Percentiles rank a stretch among this genome's conserved stretches.
Evolutionary conservation across 2,888 invertebrate species (phyloP).

Genomic region (Stegana nigrithorax): DNA sequence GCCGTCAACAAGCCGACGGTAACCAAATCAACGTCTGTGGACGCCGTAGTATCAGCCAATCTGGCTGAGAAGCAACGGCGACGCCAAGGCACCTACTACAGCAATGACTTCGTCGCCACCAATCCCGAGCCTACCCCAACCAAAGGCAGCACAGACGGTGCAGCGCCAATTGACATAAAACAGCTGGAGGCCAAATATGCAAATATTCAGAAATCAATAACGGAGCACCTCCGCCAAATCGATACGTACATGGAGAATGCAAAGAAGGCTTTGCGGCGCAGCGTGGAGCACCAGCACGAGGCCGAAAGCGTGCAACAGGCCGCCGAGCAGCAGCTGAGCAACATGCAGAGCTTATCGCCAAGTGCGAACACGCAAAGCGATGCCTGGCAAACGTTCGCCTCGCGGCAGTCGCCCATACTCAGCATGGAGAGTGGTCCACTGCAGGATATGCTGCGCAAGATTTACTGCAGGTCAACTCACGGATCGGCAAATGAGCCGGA

Average conservation of each 20-base stretch:
- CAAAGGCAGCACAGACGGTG: slow-evolving; percentile 7
- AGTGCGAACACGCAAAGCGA: slow-evolving; percentile 27
- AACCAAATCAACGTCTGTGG: slow-evolving; percentile 19
- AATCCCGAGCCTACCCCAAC: slow-evolving; percentile 21
- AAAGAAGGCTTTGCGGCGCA: slow-evolving; percentile 60
- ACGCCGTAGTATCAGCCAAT: background rate
- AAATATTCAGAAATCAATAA: slow-evolving; percentile 65
- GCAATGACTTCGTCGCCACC: too few species aligned
- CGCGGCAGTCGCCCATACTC: slow-evolving; percentile 44
- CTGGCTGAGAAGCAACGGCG: too few species aligned
- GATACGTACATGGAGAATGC: slow-evolving; percentile 66
- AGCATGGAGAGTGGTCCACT: slow-evolving; percentile 58
- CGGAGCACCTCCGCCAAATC: slow-evolving; percentile 65
- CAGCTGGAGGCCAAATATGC: slow-evolving; percentile 63
- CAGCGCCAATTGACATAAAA: slow-evolving; percentile 53
- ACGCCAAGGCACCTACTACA: too few species aligned
- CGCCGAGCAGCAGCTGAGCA: slow-evolving; percentile 8
- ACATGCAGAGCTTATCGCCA: too few species aligned
- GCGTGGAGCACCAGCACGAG: slow-evolving; percentile 34
- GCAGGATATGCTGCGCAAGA: slow-evolving; percentile 55
- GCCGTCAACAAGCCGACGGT: slow-evolving; percentile 6
- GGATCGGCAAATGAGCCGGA: slow-evolving; percentile 34
- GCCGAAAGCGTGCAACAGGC: too few species aligned
- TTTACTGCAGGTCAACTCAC: slow-evolving; percentile 42
- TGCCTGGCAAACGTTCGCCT: slow-evolving; percentile 41